Conservation (phyloP, 2,888 invertebrate species). For the Galerucella nymphaeae region DNA sequence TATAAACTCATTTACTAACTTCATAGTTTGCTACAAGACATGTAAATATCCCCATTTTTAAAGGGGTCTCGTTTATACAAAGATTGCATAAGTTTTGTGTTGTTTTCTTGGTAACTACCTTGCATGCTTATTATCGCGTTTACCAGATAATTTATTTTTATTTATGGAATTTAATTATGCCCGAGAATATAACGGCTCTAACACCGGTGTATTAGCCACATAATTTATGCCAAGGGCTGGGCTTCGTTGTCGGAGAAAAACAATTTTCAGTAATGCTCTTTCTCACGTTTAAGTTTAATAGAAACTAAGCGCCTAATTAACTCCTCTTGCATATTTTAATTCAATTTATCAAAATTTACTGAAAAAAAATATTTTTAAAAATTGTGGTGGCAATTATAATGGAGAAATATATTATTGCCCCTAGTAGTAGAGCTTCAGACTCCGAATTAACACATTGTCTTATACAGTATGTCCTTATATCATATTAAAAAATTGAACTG, state of each 20-base stretch:
- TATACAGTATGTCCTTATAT: too few species aligned
- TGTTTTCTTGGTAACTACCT: slow-evolving; percentile 57
- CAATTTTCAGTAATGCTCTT: slow-evolving; percentile 27
- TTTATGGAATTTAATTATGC: slow-evolving; percentile 60
- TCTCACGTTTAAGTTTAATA: slow-evolving; percentile 30
- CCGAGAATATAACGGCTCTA: slow-evolving; percentile 40
- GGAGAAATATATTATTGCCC: too few species aligned
- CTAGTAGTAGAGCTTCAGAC: too few species aligned
- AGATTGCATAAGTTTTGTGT: slow-evolving; percentile 51
- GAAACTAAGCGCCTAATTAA: slow-evolving; percentile 23
- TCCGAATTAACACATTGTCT: too few species aligned
- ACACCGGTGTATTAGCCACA: slow-evolving; percentile 35
- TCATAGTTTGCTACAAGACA: slow-evolving; percentile 43
- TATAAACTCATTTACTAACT: background rate
- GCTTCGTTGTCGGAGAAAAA: slow-evolving; percentile 24
- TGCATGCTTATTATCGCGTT: slow-evolving; percentile 62
- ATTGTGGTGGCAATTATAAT: background rate
- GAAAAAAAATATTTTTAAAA: background rate
- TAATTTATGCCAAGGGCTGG: slow-evolving; percentile 30
- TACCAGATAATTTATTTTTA: slow-evolving; percentile 58
- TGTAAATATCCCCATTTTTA: slow-evolving; percentile 48
- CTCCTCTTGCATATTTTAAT: slow-evolving; percentile 1
- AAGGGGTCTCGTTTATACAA: slow-evolving; percentile 44
- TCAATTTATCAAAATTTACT: background rate
- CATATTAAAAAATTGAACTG: too few species aligned